phyloP scores from a whole-genome alignment of 2,113 vertebrate species.

The Chlamydotis undulata region DNA sequence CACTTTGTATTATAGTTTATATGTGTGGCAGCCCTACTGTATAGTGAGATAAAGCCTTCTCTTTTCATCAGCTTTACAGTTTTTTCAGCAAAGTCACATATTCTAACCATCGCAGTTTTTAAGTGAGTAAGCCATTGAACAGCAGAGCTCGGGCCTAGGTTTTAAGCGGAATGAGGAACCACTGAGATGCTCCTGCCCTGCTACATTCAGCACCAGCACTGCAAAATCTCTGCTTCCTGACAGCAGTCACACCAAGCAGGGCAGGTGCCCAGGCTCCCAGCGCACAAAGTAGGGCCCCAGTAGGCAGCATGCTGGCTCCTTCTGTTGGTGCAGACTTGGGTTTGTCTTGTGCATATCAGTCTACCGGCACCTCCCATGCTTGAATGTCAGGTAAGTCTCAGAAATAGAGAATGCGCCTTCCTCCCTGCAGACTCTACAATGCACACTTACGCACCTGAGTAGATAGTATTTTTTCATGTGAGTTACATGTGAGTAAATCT shows the following conservation, averaged over 20 bases:
- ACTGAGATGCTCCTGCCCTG: background rate
- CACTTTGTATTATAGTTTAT: background rate
- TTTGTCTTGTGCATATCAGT: too few relatives aligned
- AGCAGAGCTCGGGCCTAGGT: background rate
- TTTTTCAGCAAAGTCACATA: background rate
- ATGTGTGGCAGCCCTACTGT: background rate
- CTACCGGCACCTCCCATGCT: background rate
- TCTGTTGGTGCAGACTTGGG: background rate
- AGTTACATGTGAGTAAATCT: rapidly evolving
- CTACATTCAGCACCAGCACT: background rate
- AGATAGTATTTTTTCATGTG: background rate
- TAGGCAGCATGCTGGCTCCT: background rate
- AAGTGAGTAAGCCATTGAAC: background rate
- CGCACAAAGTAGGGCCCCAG: too few relatives aligned
- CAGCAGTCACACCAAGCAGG: background rate
- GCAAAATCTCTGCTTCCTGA: background rate
- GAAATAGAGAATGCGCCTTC: background rate
- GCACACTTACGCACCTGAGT: background rate
- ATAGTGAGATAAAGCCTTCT: background rate
- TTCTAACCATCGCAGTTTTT: background rate
- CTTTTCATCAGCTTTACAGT: background rate
- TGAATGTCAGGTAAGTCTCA: background rate
- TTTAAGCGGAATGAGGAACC: background rate
- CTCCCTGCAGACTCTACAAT: background rate
- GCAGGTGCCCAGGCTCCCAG: background rate